Evolutionary conservation across 2,113 vertebrate species (phyloP).

Genomic region (Uria lomvia): DNA sequence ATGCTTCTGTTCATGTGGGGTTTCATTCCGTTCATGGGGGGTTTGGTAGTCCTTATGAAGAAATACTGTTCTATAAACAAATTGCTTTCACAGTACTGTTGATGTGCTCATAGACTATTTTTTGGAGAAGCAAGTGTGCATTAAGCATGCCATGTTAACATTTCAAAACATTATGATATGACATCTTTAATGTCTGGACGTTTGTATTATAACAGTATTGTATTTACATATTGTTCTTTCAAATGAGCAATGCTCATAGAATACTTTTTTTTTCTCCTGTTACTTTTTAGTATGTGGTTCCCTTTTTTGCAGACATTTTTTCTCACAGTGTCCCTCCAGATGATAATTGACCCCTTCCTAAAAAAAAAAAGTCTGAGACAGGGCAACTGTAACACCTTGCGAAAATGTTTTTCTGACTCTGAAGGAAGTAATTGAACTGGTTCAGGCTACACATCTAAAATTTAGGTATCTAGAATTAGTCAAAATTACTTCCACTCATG

Average conservation of each 20-base stretch:
- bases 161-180: background rate
- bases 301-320: background rate
- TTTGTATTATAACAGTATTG: background rate
- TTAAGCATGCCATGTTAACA: background rate
- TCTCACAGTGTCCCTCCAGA: background rate
- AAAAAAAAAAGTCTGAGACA: background rate
- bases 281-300: background rate
- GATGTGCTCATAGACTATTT: background rate
- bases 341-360: background rate
- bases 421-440: background rate
- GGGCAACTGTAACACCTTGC: background rate
- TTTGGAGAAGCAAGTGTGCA: background rate
- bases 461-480: background rate
- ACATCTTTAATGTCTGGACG: background rate
- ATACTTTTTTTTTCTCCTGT: background rate
- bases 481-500: background rate
- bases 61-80: background rate
- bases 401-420: background rate
- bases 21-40: fast-evolving
- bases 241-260: background rate
- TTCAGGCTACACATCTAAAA: background rate
- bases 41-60: background rate
- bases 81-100: background rate
- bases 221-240: background rate
- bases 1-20: fast-evolving